Base-by-base conservation (phyloP, 2,797 vertebrate genomes). In the Microtus obscurus region DNA sequence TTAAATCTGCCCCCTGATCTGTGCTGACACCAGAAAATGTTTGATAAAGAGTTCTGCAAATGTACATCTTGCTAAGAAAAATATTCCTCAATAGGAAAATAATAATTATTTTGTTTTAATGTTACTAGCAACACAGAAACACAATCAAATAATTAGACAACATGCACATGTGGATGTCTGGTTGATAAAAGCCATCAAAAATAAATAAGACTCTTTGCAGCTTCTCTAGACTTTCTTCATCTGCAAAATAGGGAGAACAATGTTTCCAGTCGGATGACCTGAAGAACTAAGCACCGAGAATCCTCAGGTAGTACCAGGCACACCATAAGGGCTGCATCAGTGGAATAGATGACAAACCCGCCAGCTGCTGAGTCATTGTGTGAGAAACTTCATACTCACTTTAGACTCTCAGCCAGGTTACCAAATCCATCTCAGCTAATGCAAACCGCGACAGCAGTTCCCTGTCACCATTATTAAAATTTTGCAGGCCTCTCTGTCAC, bases 61-160 rank as follows among this genome's bases (percentile, higher is more conserved):
- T 27, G 17, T 76, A 82, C 11, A 17, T 65, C 11, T 21, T 80
- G 31, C 25, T 21, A 45, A 74, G 77, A 94, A 12, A 91, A 93
- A 31, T 63, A 8, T 5, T 89, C 31, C 73, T 74, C 73, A 89
- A 53, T 10, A 12, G 61, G 25, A 89, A 86, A 61, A 25, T 73
- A 56, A 89, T n/a, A 21, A 76, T 93, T 79, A 59, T 51, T 91
- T 96, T 27, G 71, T 31, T 79, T 73, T 80, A 82, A 31, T 31
- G 45, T 51, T n/a, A 9, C 31, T 63, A 11, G 43, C 31, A 90
- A 81, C 74, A 40, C 2, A 14, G 34, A 74, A 53, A 17, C 34
- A 59, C 21, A 37, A 43, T 74, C 23, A 74, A 6, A 23, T 71
- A 48, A 11, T 85, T 27, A 14, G 48, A 53, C 5, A 45, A n/a